A percentile compares a stretch with the other conserved stretches of the same genome.
Conservation (phyloP, 1,140 invertebrate genomes). For the Andricus grossulariae region DNA sequence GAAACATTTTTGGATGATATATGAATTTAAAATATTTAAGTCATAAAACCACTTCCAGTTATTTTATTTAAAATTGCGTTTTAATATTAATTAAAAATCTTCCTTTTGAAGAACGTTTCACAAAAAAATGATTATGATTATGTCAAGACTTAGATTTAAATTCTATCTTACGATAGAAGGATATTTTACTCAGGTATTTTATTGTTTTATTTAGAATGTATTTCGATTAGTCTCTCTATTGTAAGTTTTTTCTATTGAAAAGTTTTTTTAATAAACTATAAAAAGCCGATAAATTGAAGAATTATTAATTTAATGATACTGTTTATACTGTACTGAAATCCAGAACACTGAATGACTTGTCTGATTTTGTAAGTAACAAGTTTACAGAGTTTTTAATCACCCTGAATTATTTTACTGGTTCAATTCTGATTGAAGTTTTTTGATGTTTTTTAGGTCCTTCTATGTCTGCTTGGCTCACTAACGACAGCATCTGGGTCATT, state of each 20-base stretch:
- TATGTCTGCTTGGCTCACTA: constrained; percentile 24
- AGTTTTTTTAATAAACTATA: constrained; percentile 21
- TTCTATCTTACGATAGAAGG: not conserved
- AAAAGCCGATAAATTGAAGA: not conserved
- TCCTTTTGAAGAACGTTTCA: too few relatives aligned
- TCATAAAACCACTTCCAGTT: too few relatives aligned
- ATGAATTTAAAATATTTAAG: too few relatives aligned
- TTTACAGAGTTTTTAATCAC: not conserved
- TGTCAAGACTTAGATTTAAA: not conserved
- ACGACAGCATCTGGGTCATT: constrained; percentile 28
- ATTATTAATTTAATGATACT: not conserved
- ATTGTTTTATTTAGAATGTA: constrained; percentile 24
- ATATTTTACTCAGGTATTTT: constrained; percentile 17
- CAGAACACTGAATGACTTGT: not conserved
- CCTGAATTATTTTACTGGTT: not conserved
- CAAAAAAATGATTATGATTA: not conserved
- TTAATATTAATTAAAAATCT: too few relatives aligned
- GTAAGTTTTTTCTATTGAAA: constrained; percentile 1
- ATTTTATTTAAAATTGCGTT: too few relatives aligned
- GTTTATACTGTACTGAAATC: too few relatives aligned
- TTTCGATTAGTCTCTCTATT: not conserved
- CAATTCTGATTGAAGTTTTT: not conserved
- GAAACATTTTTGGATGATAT: too few relatives aligned
- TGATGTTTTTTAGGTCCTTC: not conserved
- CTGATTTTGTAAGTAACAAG: too few relatives aligned